A percentile compares a stretch with the other conserved stretches of the same genome.
Evolutionary conservation across 2,797 vertebrate species (phyloP).

Genomic region (Otolemur crassicaudatus): DNA sequence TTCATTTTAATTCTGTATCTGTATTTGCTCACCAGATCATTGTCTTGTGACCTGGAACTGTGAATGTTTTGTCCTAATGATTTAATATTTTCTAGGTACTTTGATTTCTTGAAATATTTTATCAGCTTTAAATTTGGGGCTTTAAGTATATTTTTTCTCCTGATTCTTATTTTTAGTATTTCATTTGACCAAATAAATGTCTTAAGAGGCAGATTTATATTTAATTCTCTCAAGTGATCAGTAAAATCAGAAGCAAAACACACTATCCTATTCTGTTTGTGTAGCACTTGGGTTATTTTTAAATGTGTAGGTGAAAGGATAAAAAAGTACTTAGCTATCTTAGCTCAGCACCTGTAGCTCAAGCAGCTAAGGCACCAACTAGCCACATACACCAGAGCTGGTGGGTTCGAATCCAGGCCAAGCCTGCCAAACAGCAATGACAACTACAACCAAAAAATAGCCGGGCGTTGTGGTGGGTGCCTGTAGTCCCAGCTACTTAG

Average conservation of each 20-base stretch:
- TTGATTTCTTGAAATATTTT: conserved; percentile 32
- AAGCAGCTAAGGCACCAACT: no score
- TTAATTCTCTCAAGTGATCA: conserved; percentile 48
- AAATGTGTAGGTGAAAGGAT: conserved; percentile 21
- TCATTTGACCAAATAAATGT: conserved; percentile 57
- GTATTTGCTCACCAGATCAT: conserved; percentile 55
- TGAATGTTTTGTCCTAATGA: conserved; percentile 26
- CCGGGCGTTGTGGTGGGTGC: no score
- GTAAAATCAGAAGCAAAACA: conserved; percentile 45
- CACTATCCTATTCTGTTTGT: not conserved
- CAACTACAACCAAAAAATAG: no score
- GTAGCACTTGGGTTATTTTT: conserved; percentile 3
- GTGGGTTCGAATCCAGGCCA: no score
- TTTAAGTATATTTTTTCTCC: conserved; percentile 26
- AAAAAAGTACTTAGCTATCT: not conserved
- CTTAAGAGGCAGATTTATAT: not conserved
- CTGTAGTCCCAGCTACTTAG: no score
- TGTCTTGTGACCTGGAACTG: conserved; percentile 48
- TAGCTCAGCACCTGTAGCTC: no score
- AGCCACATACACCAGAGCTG: no score
- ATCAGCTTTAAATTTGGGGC: conserved; percentile 45
- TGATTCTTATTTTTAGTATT: conserved; percentile 63
- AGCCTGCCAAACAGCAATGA: no score
- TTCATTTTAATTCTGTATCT: conserved; percentile 33
- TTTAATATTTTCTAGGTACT: conserved; percentile 47